A percentile compares a stretch with the other conserved stretches of the same genome.
Conservation (phyloP, 2,797 vertebrate species). For the Notolabrus celidotus region DNA sequence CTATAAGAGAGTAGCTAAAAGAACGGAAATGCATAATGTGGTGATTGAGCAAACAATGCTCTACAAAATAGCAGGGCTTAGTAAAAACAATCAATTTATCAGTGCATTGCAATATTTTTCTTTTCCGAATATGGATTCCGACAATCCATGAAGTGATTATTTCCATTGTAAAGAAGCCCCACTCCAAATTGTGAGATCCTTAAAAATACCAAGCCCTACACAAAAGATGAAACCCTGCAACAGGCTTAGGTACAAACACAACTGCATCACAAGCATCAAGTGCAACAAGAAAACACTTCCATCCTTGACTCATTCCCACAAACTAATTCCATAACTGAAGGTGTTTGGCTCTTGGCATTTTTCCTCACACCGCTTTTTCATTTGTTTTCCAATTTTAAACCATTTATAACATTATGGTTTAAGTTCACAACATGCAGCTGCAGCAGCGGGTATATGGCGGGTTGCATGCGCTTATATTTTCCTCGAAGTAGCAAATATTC, state of each 20-base stretch:
- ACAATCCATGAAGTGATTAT: no score
- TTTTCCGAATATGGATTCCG: no score
- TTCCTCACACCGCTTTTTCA: conserved; percentile 47
- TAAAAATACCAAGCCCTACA: no score
- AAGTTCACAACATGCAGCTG: conserved; percentile 82
- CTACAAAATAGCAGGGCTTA: background rate
- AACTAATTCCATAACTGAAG: conserved; percentile 66
- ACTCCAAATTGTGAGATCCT: no score
- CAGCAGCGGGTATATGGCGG: conserved; percentile 34
- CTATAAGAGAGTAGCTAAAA: conserved; percentile 14
- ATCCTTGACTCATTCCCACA: conserved; percentile 42
- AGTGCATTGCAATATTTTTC: no score
- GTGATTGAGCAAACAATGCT: conserved; percentile 26
- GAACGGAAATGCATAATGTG: conserved; percentile 24
- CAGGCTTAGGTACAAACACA: conserved; percentile 23
- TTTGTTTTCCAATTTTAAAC: conserved; percentile 73
- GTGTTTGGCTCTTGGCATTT: conserved; percentile 62
- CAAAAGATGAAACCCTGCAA: background rate
- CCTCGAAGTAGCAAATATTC: conserved; percentile 75
- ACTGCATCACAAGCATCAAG: conserved; percentile 30
- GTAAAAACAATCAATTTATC: no score
- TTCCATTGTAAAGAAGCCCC: no score
- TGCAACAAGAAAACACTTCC: conserved; percentile 59
- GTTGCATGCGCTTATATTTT: conserved; percentile 74
- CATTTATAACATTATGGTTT: conserved; percentile 64